phyloP scores from a whole-genome alignment of 2,888 invertebrate genomes.

The Drosophila birchii region DNA sequence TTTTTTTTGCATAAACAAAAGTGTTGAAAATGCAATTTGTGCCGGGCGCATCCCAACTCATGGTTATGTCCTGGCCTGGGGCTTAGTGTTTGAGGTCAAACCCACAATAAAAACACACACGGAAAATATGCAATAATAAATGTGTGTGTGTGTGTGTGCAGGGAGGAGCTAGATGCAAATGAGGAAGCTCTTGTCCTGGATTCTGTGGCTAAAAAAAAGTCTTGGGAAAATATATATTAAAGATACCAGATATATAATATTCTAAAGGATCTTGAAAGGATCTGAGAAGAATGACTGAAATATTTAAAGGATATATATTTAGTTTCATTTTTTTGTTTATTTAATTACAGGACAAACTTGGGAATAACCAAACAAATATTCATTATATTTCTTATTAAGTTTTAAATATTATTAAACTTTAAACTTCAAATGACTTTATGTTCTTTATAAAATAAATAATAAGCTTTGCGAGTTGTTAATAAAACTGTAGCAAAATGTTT shows the following conservation, averaged over 20 bases:
- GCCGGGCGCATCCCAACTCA: constrained; percentile 9
- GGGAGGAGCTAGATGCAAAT: background rate
- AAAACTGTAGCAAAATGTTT: too few relatives aligned
- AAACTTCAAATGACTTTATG: too few relatives aligned
- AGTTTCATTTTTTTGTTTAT: too few relatives aligned
- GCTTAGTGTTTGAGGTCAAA: constrained; percentile 71
- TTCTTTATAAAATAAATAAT: too few relatives aligned
- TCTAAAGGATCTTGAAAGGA: background rate
- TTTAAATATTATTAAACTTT: too few relatives aligned
- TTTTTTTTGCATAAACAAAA: constrained; percentile 77
- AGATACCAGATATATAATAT: background rate
- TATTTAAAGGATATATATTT: background rate
- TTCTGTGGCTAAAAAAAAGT: constrained; percentile 3
- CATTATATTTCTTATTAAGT: too few relatives aligned
- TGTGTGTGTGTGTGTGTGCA: background rate
- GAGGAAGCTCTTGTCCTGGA: constrained; percentile 1
- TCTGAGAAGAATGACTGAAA: background rate
- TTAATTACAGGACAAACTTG: background rate
- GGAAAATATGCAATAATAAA: constrained; percentile 16
- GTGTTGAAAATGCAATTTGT: constrained; percentile 79
- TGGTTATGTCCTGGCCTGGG: constrained; percentile 11
- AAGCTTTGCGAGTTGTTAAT: too few relatives aligned
- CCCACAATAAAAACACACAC: constrained; percentile 52
- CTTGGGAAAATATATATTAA: background rate
- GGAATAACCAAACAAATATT: too few relatives aligned